phyloP scores from a whole-genome alignment of 2,113 vertebrate species.

The Chaenocephalus aceratus region DNA sequence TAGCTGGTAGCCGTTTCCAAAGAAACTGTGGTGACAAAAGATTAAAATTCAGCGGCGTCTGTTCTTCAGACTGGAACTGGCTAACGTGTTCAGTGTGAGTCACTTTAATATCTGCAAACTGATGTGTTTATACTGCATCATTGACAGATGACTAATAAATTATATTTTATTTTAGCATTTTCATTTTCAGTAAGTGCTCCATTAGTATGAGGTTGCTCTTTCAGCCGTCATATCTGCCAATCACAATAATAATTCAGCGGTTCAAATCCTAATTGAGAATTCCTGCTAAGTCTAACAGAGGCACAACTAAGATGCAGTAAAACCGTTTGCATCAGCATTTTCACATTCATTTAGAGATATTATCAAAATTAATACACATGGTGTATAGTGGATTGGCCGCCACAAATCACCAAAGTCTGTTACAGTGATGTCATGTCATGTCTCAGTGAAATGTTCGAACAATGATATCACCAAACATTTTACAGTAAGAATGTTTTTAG shows the following conservation, averaged over 20 bases:
- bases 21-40: constrained; percentile 52
- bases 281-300: not conserved
- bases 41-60: constrained; percentile 34
- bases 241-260: constrained; percentile 36
- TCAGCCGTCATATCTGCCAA: constrained; percentile 24
- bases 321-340: not conserved
- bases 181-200: constrained; percentile 62
- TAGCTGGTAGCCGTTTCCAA: constrained; percentile 39
- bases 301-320: not conserved
- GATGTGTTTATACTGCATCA: constrained; percentile 34
- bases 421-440: no score
- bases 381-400: not conserved
- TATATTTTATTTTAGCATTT: constrained; percentile 58
- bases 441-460: no score
- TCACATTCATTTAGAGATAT: not conserved
- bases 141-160: constrained; percentile 44
- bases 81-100: constrained; percentile 15
- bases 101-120: constrained; percentile 24
- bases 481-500: no score
- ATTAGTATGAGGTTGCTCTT: constrained; percentile 41
- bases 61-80: constrained; percentile 28
- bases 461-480: no score
- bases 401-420: not conserved
- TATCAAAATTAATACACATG: not conserved
- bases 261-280: constrained; percentile 33